phyloP scores from a whole-genome alignment of 2,797 vertebrate genomes.

The Setipinna tenuifilis region DNA sequence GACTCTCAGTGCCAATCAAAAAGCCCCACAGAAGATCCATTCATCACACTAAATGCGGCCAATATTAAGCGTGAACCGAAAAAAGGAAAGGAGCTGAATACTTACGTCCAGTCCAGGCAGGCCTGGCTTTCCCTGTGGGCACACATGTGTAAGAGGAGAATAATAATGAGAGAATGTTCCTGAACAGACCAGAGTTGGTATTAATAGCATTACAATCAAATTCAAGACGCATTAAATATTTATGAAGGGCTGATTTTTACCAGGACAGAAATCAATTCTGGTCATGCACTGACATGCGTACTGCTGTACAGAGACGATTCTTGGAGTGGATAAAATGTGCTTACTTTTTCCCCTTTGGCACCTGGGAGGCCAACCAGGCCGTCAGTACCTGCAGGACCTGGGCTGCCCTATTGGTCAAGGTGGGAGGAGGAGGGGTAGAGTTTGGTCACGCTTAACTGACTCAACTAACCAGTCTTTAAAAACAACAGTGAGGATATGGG shows the following conservation, averaged over 20 bases:
- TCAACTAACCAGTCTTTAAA: too few relatives aligned
- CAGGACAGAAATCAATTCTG: background rate
- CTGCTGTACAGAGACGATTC: background rate
- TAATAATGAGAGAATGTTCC: background rate
- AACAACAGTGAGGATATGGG: too few relatives aligned
- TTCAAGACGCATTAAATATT: conserved; percentile 4
- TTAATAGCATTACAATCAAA: background rate
- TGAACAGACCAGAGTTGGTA: background rate
- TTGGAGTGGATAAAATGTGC: background rate
- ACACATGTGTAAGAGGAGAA: conserved; percentile 43
- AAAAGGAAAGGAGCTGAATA: conserved; percentile 53
- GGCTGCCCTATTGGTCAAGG: conserved; percentile 69
- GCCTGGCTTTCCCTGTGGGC: conserved; percentile 84
- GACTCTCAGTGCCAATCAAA: conserved; percentile 36
- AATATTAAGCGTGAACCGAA: background rate
- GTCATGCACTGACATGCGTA: background rate
- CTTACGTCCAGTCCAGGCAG: conserved; percentile 94
- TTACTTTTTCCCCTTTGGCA: conserved; percentile 94
- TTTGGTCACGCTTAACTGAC: too few relatives aligned
- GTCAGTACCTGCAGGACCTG: conserved; percentile 80
- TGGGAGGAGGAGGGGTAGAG: background rate
- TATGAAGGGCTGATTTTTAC: background rate
- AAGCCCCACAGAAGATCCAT: conserved; percentile 14
- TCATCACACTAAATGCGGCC: background rate
- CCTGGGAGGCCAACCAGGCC: conserved; percentile 92